These are phyloP conservation scores for Apamea anceps DNA, from an alignment of 2,888 invertebrate species.

Conservation along the genomic window DNA sequence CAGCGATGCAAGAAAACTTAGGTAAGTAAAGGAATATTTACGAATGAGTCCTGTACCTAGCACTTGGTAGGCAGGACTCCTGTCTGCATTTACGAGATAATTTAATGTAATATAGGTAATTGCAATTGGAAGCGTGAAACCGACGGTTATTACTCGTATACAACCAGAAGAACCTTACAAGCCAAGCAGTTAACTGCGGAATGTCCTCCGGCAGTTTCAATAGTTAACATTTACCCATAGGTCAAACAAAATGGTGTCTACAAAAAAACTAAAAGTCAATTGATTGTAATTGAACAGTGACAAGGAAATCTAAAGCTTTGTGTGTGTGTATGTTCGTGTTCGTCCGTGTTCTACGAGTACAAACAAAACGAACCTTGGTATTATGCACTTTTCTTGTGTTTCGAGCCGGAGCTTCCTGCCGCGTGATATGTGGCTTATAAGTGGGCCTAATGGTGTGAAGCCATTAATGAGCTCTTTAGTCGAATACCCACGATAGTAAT, in stretches of 20 bases:
- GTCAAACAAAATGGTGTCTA: neutral
- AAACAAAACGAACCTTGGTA: neutral
- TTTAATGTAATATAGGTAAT: neutral
- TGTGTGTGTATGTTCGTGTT: too few relatives aligned
- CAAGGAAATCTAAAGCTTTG: slow-evolving; percentile 16
- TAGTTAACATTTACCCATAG: slow-evolving; percentile 3
- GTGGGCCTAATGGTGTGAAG: neutral
- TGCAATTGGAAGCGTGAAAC: neutral
- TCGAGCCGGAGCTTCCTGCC: neutral
- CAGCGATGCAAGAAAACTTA: neutral
- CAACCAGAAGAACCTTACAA: neutral
- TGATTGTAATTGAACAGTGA: slow-evolving; percentile 16
- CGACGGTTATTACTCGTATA: too few relatives aligned
- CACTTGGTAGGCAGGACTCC: neutral
- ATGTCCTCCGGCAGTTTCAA: neutral
- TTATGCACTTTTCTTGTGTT: slow-evolving; percentile 8
- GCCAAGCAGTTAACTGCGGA: neutral
- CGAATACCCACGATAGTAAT: too few relatives aligned
- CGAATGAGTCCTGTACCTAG: neutral
- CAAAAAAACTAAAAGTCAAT: slow-evolving; percentile 2
- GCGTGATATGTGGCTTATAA: too few relatives aligned
- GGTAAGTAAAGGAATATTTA: neutral
- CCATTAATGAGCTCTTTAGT: neutral
- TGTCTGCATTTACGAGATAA: neutral
- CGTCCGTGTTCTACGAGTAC: too few relatives aligned